Evolutionary conservation across 2,888 invertebrate species (phyloP).

Genomic region (Polydrusus cervinus): DNA sequence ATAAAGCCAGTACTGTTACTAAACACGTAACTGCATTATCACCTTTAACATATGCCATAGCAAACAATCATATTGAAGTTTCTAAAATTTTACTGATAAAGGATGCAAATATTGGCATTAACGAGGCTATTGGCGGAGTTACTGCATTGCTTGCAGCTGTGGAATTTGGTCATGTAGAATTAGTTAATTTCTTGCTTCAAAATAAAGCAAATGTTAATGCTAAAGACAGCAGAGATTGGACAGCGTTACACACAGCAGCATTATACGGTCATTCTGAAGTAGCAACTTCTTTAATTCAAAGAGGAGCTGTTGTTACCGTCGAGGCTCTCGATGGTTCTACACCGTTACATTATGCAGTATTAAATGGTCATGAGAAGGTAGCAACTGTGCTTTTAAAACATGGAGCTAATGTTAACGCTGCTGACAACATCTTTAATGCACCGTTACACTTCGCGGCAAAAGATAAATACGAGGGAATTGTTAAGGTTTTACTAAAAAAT

Average conservation of each 20-base stretch:
- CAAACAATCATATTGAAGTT: conserved; percentile 26
- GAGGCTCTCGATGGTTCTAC: conserved; percentile 25
- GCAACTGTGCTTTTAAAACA: conserved; percentile 38
- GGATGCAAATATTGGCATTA: no score
- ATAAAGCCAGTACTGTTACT: no score
- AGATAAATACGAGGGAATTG: conserved; percentile 1
- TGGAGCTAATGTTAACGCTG: conserved; percentile 45
- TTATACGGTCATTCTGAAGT: conserved; percentile 19
- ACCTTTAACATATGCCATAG: conserved; percentile 30
- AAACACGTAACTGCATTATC: no score
- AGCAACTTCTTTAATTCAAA: conserved; percentile 22
- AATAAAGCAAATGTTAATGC: conserved; percentile 72
- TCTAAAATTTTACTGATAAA: conserved; percentile 24
- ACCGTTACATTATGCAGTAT: background rate
- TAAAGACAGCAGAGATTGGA: conserved; percentile 42
- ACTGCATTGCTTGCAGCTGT: conserved; percentile 73
- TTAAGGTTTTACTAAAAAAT: conserved; percentile 5
- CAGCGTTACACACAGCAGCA: conserved; percentile 34
- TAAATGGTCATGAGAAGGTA: conserved; percentile 41
- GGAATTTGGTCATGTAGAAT: conserved; percentile 70
- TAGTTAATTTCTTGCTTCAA: conserved; percentile 63
- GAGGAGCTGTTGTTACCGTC: conserved; percentile 31
- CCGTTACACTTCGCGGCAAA: conserved; percentile 5
- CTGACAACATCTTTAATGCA: background rate
- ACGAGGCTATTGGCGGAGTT: no score